phyloP scores from a whole-genome alignment of 2,888 invertebrate species.

The Podotricha telesiphe region DNA sequence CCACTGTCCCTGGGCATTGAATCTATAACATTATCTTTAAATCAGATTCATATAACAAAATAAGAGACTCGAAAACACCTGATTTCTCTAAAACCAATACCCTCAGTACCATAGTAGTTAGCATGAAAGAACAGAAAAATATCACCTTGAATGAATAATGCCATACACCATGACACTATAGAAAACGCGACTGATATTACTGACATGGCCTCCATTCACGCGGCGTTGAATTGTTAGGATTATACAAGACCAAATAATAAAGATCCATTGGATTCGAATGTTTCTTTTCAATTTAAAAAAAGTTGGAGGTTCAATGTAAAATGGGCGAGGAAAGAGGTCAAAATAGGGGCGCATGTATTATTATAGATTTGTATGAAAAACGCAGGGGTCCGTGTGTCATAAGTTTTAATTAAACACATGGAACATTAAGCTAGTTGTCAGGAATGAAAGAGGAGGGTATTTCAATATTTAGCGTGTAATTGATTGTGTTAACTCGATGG shows the following conservation, averaged over 20 bases:
- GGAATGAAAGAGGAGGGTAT: slow-evolving; percentile 48
- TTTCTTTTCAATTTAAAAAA: slow-evolving; percentile 39
- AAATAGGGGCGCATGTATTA: slow-evolving; percentile 64
- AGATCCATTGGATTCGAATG: slow-evolving; percentile 48
- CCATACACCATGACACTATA: slow-evolving; percentile 60
- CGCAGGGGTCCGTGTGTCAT: slow-evolving; percentile 72
- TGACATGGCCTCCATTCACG: slow-evolving; percentile 67
- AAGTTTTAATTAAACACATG: slow-evolving; percentile 77
- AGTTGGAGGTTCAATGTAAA: slow-evolving; percentile 54
- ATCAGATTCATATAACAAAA: too few species aligned
- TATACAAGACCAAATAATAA: slow-evolving; percentile 44
- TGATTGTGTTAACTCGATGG: slow-evolving; percentile 59
- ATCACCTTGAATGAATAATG: slow-evolving; percentile 70
- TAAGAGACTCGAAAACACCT: not conserved
- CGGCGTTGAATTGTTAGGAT: slow-evolving; percentile 65
- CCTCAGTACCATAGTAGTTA: slow-evolving; percentile 20
- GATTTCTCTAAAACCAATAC: not conserved
- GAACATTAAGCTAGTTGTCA: slow-evolving; percentile 67
- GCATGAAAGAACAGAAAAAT: slow-evolving; percentile 56
- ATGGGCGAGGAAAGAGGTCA: slow-evolving; percentile 59
- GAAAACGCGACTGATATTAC: slow-evolving; percentile 59
- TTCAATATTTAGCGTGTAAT: slow-evolving; percentile 70
- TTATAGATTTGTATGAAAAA: slow-evolving; percentile 47
- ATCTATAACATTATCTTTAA: too few species aligned
- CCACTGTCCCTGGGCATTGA: too few species aligned